These are phyloP conservation scores for Caenorhabditis uteleia DNA, from an alignment of 2,888 invertebrate genomes.

Conservation along the genomic window DNA sequence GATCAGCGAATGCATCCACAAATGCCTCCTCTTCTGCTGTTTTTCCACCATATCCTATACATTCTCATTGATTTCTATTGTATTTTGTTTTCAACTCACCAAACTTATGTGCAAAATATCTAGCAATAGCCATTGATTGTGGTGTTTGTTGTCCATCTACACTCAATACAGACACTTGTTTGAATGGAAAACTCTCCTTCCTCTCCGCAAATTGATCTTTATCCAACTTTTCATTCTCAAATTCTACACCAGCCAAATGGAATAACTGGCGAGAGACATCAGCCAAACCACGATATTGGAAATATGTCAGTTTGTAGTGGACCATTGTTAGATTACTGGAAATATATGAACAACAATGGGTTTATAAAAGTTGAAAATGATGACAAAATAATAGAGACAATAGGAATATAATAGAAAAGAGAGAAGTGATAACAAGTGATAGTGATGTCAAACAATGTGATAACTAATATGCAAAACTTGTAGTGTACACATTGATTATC, in stretches of 20 bases:
- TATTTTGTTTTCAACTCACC: conserved; percentile 12
- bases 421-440: too few relatives aligned
- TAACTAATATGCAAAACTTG: too few relatives aligned
- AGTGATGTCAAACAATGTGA: too few relatives aligned
- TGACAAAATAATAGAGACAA: too few relatives aligned
- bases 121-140: conserved; percentile 41
- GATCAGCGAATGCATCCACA: conserved; percentile 42
- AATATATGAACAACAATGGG: too few relatives aligned
- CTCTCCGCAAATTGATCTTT: too few relatives aligned
- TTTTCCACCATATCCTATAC: conserved; percentile 35
- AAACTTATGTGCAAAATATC: conserved; percentile 43
- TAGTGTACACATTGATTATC: too few relatives aligned
- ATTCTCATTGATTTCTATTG: too few relatives aligned
- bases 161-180: conserved; percentile 40
- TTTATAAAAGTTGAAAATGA: too few relatives aligned
- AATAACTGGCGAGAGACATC: conserved; percentile 5
- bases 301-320: conserved; percentile 10
- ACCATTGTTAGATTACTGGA: too few relatives aligned
- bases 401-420: too few relatives aligned
- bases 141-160: conserved; percentile 45
- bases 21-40: conserved; percentile 37
- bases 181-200: conserved; percentile 37
- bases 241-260: conserved; percentile 2
- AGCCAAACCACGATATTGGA: conserved; percentile 1
- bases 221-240: conserved; percentile 5